Percentiles rank a stretch among this genome's conserved stretches.
Evolutionary conservation across 2,797 vertebrate genomes (phyloP).

Genomic region (Petrocephalus schoutedeni): DNA sequence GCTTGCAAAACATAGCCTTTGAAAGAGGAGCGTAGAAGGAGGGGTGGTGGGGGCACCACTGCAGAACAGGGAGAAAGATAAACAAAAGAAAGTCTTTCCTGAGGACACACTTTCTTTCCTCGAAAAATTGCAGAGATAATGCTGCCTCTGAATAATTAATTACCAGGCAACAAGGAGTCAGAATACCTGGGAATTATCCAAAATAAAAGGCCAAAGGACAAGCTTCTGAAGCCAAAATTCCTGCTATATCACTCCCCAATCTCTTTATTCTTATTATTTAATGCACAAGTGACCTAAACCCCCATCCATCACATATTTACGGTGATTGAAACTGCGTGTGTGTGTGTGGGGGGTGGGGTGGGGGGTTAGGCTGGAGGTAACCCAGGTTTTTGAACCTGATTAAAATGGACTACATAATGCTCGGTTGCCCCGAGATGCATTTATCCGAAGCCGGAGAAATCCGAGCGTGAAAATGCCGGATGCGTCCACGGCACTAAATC

Average conservation of each 20-base stretch:
- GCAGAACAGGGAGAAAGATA: conserved; percentile 45
- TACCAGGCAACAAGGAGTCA: conserved; percentile 45
- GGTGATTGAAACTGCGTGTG: not conserved
- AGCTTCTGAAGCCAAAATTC: conserved; percentile 36
- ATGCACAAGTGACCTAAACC: not conserved
- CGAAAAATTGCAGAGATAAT: conserved; percentile 45
- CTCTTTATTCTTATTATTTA: not conserved
- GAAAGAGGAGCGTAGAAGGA: not conserved
- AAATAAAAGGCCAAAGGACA: conserved; percentile 50
- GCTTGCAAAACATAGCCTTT: not conserved
- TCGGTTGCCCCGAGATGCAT: not conserved
- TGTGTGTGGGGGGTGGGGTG: not conserved
- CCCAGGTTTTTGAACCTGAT: not conserved
- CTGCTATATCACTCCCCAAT: conserved; percentile 22
- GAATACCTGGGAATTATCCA: conserved; percentile 46
- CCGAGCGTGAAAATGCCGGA: not conserved
- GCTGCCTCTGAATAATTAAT: conserved; percentile 56
- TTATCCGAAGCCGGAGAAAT: not conserved
- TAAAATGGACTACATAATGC: not conserved
- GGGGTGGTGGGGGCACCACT: conserved; percentile 35
- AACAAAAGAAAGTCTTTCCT: conserved; percentile 28
- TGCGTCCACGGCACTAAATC: not conserved
- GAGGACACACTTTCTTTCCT: conserved; percentile 29
- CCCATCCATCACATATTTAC: not conserved
- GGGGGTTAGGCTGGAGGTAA: not conserved